phyloP scores from a whole-genome alignment of 2,888 invertebrate species.

The Sinodicranocentrus sp. region DNA sequence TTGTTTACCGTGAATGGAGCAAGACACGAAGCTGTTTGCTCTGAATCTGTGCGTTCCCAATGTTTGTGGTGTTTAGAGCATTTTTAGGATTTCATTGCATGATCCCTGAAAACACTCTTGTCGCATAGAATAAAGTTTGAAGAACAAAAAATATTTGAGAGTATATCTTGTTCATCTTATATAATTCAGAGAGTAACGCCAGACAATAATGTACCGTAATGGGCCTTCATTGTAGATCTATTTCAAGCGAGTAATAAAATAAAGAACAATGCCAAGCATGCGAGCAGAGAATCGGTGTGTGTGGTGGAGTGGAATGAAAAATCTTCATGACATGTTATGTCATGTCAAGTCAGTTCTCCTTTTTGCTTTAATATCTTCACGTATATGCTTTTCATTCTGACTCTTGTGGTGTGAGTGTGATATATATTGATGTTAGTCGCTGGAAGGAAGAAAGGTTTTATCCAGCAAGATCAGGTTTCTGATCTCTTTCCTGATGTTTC shows the following conservation, averaged over 20 bases:
- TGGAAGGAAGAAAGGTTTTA: slow-evolving; percentile 47
- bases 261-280: slow-evolving; percentile 38
- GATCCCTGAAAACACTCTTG: background rate
- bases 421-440: slow-evolving; percentile 26
- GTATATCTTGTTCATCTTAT: too few species aligned
- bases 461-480: slow-evolving; percentile 52
- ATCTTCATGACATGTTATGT: slow-evolving; percentile 52
- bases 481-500: slow-evolving; percentile 50
- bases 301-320: slow-evolving; percentile 51
- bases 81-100: background rate
- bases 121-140: too few species aligned
- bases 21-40: too few species aligned
- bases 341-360: slow-evolving; percentile 46
- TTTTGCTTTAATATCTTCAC: slow-evolving; percentile 25
- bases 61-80: too few species aligned
- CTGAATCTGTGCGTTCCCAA: too few species aligned
- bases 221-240: background rate
- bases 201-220: background rate
- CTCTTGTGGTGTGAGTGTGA: background rate
- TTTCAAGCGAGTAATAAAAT: slow-evolving; percentile 37
- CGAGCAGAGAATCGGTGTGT: slow-evolving; percentile 30
- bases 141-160: too few species aligned
- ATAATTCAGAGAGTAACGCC: too few species aligned
- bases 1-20: too few species aligned
- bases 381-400: background rate